Evolutionary conservation across 2,888 invertebrate genomes (phyloP).

Genomic region (Nemapogon koenigi): DNA sequence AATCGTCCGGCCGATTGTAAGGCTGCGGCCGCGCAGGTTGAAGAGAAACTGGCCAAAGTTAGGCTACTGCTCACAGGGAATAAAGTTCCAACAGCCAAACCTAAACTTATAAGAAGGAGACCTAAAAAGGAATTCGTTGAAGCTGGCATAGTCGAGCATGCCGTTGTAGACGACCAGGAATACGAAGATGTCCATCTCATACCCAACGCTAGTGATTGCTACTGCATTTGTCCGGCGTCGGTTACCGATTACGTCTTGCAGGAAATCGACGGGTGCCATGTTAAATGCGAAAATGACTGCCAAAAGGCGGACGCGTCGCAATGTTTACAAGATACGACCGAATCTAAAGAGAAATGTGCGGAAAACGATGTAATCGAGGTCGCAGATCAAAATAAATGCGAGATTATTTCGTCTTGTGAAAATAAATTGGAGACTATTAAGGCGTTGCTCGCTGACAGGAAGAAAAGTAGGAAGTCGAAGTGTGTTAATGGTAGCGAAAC

Average conservation of each 20-base stretch:
- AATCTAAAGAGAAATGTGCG: too few species aligned
- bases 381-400: slow-evolving; percentile 4
- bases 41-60: slow-evolving; percentile 40
- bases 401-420: slow-evolving; percentile 4
- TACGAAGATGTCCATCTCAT: slow-evolving; percentile 35
- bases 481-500: slow-evolving; percentile 15
- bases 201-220: too few species aligned
- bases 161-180: slow-evolving; percentile 42
- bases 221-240: too few species aligned
- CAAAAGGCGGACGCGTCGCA: too few species aligned
- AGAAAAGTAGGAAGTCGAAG: too few species aligned
- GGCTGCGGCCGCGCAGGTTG: slow-evolving; percentile 35
- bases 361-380: neutral
- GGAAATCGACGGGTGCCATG: too few species aligned
- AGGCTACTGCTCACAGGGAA: slow-evolving; percentile 28
- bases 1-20: slow-evolving; percentile 24
- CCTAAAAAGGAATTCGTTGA: slow-evolving; percentile 1
- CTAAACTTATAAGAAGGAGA: neutral
- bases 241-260: too few species aligned
- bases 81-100: slow-evolving; percentile 20
- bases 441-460: neutral
- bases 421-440: neutral
- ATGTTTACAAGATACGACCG: too few species aligned
- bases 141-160: slow-evolving; percentile 29
- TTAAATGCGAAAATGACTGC: too few species aligned